Percentiles rank a stretch among this genome's conserved stretches.
phyloP scores from a whole-genome alignment of 2,888 invertebrate species.

The Cistogaster globosa region DNA sequence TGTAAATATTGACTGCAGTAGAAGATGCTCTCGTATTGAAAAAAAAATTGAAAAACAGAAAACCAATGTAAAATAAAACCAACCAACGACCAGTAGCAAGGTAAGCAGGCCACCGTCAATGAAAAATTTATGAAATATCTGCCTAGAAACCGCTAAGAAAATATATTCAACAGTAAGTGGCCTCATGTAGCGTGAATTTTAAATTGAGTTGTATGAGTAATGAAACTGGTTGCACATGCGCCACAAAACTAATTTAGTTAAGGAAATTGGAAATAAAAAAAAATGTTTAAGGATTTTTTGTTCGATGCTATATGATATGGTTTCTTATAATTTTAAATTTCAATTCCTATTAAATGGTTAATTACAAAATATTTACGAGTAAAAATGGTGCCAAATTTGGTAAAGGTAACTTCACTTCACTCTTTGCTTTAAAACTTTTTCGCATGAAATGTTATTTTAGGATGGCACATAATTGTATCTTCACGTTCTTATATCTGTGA shows the following conservation, averaged over 20 bases:
- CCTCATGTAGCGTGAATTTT: constrained; percentile 1
- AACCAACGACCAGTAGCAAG: constrained; percentile 24
- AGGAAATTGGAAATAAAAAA: constrained; percentile 1
- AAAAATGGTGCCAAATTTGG: too few relatives aligned
- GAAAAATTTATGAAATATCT: constrained; percentile 21
- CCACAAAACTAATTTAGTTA: constrained; percentile 63
- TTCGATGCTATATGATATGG: background rate
- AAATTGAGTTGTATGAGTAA: constrained; percentile 62
- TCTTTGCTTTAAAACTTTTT: too few relatives aligned
- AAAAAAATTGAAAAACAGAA: background rate
- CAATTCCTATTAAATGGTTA: too few relatives aligned
- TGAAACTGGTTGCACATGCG: constrained; percentile 58
- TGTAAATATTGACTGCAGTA: constrained; percentile 5
- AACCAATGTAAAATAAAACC: background rate
- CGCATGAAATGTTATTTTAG: too few relatives aligned
- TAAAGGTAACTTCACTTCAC: too few relatives aligned
- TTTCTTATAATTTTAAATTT: too few relatives aligned
- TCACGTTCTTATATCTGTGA: too few relatives aligned
- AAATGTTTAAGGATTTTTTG: constrained; percentile 1
- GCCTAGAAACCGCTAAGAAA: constrained; percentile 6
- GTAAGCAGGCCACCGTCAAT: constrained; percentile 12
- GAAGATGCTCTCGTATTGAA: constrained; percentile 1
- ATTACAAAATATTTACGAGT: too few relatives aligned
- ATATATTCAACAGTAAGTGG: background rate
- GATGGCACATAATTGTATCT: too few relatives aligned